Base-by-base conservation (phyloP, 2,113 vertebrate species). In the Varanus salvator region DNA sequence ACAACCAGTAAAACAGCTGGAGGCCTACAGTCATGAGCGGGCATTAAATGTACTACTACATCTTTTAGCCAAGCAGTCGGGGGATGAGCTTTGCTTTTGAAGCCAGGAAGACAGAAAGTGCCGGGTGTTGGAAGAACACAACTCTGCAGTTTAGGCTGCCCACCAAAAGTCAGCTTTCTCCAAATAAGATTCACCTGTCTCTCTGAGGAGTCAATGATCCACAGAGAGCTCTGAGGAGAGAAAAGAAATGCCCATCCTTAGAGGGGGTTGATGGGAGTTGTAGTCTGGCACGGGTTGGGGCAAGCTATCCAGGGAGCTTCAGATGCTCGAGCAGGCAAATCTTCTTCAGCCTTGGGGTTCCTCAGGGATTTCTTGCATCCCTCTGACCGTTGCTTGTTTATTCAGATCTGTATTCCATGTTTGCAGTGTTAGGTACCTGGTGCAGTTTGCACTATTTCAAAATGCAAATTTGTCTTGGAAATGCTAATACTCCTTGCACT, bases 1-100 rank as follows among this genome's bases (percentile, higher is more conserved):
- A 97, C 96, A 97, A 97, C 96, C 96, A 97, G 96, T 98, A 97
- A 97, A 97, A 96, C 97, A 97, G 97, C 96, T 98, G 97, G 96
- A 97, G 95, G 95, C 97, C 96, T 96, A 95, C 97, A 97, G 96
- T 97, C 96, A 97, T 84, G 95, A 96, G 95, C 95, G 92, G 86
- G 90, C 93, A 91, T 96, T 96, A 95, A 96, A 95, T 91, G 94
- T 92, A 92, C 96, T 97, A 91, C 95, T 96, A 95, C 92, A 89
- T 95, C 96, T 96, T 60, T 60, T 96, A 97, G 93, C 95, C 94
- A 80, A 86, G 90, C 94, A 94, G 96, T 84, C 93, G 96, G 93
- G 95, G 90, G 90, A 91, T 94, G 92, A 95, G 96, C 95, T 97
- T 96, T 95, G 78, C 87, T 69, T 17, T 77, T 87, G 87, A 91